Evolutionary conservation across 1,140 invertebrate species (phyloP).

Genomic region (Pararge aegeria): DNA sequence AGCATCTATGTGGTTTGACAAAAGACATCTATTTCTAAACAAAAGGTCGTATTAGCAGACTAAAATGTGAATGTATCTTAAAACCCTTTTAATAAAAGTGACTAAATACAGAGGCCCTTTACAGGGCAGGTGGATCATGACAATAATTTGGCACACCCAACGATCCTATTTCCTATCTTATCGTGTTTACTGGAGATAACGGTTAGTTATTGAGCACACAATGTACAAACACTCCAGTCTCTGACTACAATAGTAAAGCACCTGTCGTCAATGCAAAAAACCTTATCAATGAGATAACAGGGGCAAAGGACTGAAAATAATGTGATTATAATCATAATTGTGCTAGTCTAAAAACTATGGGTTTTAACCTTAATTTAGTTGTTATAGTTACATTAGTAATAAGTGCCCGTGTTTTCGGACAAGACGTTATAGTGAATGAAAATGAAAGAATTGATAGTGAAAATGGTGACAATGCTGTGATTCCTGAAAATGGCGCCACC

Average conservation of each 20-base stretch:
- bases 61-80: neutral
- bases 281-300: constrained; percentile 51
- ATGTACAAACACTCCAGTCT: constrained; percentile 57
- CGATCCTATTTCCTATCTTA: constrained; percentile 76
- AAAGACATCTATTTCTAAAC: too few species aligned
- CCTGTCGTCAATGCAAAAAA: constrained; percentile 57
- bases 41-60: too few species aligned
- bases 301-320: constrained; percentile 45
- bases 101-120: constrained; percentile 18
- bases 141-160: constrained; percentile 78
- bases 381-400: constrained; percentile 55
- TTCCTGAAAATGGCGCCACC: constrained; percentile 24
- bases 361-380: constrained; percentile 59
- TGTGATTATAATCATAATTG: constrained; percentile 41
- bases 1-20: too few species aligned
- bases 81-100: neutral
- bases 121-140: constrained; percentile 59
- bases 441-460: constrained; percentile 52
- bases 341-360: constrained; percentile 56
- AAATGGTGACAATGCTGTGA: constrained; percentile 23
- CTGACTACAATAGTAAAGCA: constrained; percentile 55
- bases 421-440: constrained; percentile 47
- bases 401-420: constrained; percentile 60
- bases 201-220: constrained; percentile 67
- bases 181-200: constrained; percentile 68